A percentile compares a stretch with the other conserved stretches of the same genome.
Conservation (phyloP, 2,888 invertebrate genomes). For the Nephrotoma flavescens region DNA sequence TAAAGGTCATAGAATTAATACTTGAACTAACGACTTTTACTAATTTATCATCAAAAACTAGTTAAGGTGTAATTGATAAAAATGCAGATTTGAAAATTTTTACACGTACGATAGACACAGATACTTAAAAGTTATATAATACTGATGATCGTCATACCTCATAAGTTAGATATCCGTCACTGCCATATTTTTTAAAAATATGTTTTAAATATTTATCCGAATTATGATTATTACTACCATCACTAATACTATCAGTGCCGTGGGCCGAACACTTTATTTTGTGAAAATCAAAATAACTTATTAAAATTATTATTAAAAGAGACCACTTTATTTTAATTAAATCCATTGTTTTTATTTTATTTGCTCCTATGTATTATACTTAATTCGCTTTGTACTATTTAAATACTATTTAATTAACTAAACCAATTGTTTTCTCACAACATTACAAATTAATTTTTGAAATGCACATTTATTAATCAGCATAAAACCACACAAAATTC, state of each 20-base stretch:
- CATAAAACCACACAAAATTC: not conserved
- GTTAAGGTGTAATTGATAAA: not conserved
- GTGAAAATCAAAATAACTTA: not conserved
- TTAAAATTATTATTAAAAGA: not conserved
- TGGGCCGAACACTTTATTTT: not conserved
- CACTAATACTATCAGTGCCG: not conserved
- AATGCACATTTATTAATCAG: not conserved
- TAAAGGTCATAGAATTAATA: too few species aligned
- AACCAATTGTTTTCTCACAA: not conserved
- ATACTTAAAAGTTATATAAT: too few species aligned
- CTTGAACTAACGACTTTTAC: not conserved
- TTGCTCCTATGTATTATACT: not conserved
- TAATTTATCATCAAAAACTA: not conserved
- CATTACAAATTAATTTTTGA: not conserved
- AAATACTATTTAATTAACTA: not conserved
- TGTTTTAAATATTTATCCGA: conserved; percentile 30
- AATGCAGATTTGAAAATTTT: not conserved
- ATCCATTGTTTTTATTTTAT: not conserved
- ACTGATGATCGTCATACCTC: not conserved
- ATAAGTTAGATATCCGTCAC: conserved; percentile 16
- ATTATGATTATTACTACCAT: conserved; percentile 14
- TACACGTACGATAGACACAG: not conserved
- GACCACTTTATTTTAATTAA: not conserved
- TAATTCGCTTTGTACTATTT: not conserved
- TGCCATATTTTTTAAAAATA: conserved; percentile 30